Evolutionary conservation across 2,113 vertebrate species (phyloP), one percentile per base, ranked within the genome.

Genomic region (Cyprinus carpio): DNA sequence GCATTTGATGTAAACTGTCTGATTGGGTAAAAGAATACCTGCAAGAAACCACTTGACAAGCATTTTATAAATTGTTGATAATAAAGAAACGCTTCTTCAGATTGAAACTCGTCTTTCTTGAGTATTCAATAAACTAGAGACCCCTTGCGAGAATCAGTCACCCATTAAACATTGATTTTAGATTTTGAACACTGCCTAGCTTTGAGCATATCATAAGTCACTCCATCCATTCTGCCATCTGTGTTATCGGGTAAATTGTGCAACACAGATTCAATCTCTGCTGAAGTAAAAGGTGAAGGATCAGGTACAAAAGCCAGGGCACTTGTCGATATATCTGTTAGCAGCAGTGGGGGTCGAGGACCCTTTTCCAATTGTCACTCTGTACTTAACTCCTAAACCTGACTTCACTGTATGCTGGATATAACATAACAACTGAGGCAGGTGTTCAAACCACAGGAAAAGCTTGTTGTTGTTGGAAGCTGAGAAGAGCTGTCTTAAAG

Each of bases 151-250:
- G 37, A 64, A 80, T 80, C 78, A 64, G 58, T 81, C 23, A 80
- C n/a, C n/a, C 58, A 46, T 80, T 46, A 80, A 64, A 64, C 58
- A 80, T 80, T 80, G 58, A 80, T 80, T 79, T 79, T 25, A 79
- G 77, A 43, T 62, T 64, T 29, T 80, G 75, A 78, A 56, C 51
- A 37, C 18, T 74, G 37, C 13, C 71, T 46, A n/a, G 29, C 8
- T 34, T 78, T 58, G 58, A 64, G 58, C n/a, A 6, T 80, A 80
- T 64, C 37, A 27, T 46, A 64, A 64, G 58, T 64, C 58, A 64
- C 58, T 64, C 37, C n/a, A 43, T 64, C 13, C 58, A 64, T 80
- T 80, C 56, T 25, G 37, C n/a, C 16, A 13, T n/a, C 58, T 46
- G 8, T 40, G 78, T 64, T 80, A 80, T 64, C 78, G 25, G 78